Conservation (phyloP, 2,888 invertebrate genomes). For the Stenolophus ochropezus region DNA sequence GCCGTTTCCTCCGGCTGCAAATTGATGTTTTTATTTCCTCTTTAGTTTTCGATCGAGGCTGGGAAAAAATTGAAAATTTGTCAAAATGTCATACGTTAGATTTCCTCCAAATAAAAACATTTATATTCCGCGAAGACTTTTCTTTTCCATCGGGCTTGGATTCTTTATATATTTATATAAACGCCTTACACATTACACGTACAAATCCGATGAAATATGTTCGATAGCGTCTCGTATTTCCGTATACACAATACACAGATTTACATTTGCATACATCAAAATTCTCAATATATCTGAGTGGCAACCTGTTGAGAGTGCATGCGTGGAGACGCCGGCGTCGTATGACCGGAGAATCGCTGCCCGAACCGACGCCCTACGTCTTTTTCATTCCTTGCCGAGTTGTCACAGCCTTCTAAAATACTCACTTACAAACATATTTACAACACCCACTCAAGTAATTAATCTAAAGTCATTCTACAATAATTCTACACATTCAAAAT, state of each 20-base stretch:
- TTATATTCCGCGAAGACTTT: slow-evolving; percentile 4
- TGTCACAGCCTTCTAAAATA: too few relatives aligned
- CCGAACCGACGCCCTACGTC: too few relatives aligned
- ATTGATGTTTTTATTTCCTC: slow-evolving; percentile 31
- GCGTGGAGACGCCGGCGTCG: slow-evolving; percentile 19
- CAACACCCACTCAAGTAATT: too few relatives aligned
- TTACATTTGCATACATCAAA: slow-evolving; percentile 59
- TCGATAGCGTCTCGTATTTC: slow-evolving; percentile 48
- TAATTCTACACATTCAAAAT: too few relatives aligned
- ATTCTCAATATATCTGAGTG: slow-evolving; percentile 57
- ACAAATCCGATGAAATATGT: slow-evolving; percentile 58
- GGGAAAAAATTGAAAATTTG: slow-evolving; percentile 30
- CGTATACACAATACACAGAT: slow-evolving; percentile 58
- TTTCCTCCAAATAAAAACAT: slow-evolving; percentile 23
- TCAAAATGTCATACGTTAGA: slow-evolving; percentile 30
- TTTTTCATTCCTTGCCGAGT: not conserved
- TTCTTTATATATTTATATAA: slow-evolving; percentile 35
- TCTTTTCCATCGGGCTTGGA: slow-evolving; percentile 2
- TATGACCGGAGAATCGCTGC: too few relatives aligned
- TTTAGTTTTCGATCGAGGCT: not conserved
- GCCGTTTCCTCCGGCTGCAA: not conserved
- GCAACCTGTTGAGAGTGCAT: slow-evolving; percentile 56
- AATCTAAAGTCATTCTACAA: too few relatives aligned
- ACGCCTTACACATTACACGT: slow-evolving; percentile 27
- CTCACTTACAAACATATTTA: too few relatives aligned